These are phyloP conservation scores for Anadara kagoshimensis DNA, from an alignment of 1,140 invertebrate species.

Conservation along the genomic window DNA sequence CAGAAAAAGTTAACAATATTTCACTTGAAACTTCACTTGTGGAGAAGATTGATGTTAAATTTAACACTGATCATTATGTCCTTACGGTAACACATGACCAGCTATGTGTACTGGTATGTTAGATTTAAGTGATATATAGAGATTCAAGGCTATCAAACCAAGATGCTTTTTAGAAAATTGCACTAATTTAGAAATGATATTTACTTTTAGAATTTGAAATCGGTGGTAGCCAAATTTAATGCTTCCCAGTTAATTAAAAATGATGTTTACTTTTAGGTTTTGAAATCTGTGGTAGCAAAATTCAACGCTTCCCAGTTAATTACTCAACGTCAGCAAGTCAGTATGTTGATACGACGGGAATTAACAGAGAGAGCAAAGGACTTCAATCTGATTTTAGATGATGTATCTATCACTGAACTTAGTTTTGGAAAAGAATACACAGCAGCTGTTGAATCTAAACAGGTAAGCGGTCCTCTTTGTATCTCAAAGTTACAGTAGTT, in stretches of 20 bases:
- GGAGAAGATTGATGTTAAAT: too few species aligned
- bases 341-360: slow-evolving; percentile 93
- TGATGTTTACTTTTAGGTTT: slow-evolving; percentile 72
- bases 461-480: slow-evolving; percentile 78
- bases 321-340: slow-evolving; percentile 96
- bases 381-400: slow-evolving; percentile 99
- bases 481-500: too few species aligned
- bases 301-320: slow-evolving; percentile 99
- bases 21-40: too few species aligned
- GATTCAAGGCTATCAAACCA: too few species aligned
- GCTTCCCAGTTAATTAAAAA: slow-evolving; percentile 99
- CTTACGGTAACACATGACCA: too few species aligned
- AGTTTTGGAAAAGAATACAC: slow-evolving; percentile 99
- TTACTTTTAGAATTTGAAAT: slow-evolving; percentile 84
- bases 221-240: slow-evolving; percentile 99
- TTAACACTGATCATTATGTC: too few species aligned
- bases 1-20: too few species aligned
- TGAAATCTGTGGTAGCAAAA: slow-evolving; percentile 99
- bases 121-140: too few species aligned
- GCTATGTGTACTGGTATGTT: too few species aligned
- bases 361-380: slow-evolving; percentile 97
- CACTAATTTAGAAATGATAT: too few species aligned
- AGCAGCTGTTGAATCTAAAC: slow-evolving; percentile 99
- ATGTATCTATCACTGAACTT: slow-evolving; percentile 99
- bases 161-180: too few species aligned